Evolutionary conservation across 1,140 invertebrate species (phyloP), one percentile per base, ranked within the genome.

Genomic region (Musca vetustissima): DNA sequence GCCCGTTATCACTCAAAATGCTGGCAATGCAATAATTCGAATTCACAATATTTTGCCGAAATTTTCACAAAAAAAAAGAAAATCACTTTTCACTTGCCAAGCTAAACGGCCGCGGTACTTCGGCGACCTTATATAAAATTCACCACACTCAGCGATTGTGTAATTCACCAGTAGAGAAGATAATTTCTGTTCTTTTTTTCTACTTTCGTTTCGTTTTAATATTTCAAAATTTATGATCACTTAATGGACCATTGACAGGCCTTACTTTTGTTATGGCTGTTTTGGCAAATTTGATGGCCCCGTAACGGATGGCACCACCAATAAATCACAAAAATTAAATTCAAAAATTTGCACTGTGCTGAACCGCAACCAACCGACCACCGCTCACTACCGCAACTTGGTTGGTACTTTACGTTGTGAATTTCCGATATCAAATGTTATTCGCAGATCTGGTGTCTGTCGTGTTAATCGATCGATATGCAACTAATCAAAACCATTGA

Each of bases 381-480:
- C 11, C 11, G 36, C 36, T 9, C 28, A 43, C 28, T 32, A 32
- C 28, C 28, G 28, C 9, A n/a, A n/a, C n/a, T 9, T 9, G 28
- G 3, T 32, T 32, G 3, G 28, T 9, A 32, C 36, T 43, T 43
- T 43, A 43, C 7, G 36, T 13, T 43, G 36, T 43, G 36, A 11
- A 43, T 43, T 43, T 43, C 36, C 36, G 36, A 43, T 43, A 43
- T 43, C 36, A 43, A 43, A 13, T 43, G 36, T 43, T 43, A 11
- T 61, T 61, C 57, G 57, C 9, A 36, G 57, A 36, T 67, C 48
- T 50, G 32, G 52, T 66, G 49, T 28, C 28, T 32, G 64, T 73
- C 70, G 75, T 74, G 73, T 72, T 76, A 77, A 81, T 81, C 79
- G 79, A 81, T 79, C 79, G 75, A 76, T 68, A 77, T 76, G 76